Evolutionary conservation across 2,888 invertebrate species (phyloP).

Genomic region (Drosophila meridiana): DNA sequence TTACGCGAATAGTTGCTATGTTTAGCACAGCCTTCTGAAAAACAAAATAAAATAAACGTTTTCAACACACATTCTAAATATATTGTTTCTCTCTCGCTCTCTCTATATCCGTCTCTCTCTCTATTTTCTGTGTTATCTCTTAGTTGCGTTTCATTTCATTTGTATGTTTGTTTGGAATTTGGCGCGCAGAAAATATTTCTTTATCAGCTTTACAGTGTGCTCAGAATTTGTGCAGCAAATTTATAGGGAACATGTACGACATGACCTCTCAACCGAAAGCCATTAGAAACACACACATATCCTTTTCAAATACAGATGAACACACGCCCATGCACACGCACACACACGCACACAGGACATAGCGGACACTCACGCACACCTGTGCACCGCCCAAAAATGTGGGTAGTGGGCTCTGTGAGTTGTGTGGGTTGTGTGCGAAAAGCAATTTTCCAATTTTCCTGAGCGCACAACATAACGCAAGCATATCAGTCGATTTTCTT

Average conservation of each 20-base stretch:
- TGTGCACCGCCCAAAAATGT: conserved; percentile 14
- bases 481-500: conserved; percentile 32
- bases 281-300: conserved; percentile 56
- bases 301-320: conserved; percentile 16
- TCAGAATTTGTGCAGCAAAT: conserved; percentile 16
- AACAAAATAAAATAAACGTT: conserved; percentile 37
- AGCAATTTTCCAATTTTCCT: conserved; percentile 50
- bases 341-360: neutral
- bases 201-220: conserved; percentile 43
- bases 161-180: conserved; percentile 33
- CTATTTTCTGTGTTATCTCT: conserved; percentile 5
- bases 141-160: conserved; percentile 32
- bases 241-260: conserved; percentile 32
- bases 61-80: conserved; percentile 49
- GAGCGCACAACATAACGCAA: conserved; percentile 37
- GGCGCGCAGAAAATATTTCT: conserved; percentile 45
- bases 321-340: conserved; percentile 4
- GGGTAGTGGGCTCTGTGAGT: neutral
- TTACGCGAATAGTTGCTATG: conserved; percentile 40
- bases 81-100: neutral
- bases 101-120: neutral
- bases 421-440: conserved; percentile 12
- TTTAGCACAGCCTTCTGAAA: conserved; percentile 17
- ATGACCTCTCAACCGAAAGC: conserved; percentile 47
- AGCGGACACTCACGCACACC: conserved; percentile 12